These are phyloP conservation scores for Albula goreensis DNA, from an alignment of 2,113 vertebrate species.

Conservation along the genomic window DNA sequence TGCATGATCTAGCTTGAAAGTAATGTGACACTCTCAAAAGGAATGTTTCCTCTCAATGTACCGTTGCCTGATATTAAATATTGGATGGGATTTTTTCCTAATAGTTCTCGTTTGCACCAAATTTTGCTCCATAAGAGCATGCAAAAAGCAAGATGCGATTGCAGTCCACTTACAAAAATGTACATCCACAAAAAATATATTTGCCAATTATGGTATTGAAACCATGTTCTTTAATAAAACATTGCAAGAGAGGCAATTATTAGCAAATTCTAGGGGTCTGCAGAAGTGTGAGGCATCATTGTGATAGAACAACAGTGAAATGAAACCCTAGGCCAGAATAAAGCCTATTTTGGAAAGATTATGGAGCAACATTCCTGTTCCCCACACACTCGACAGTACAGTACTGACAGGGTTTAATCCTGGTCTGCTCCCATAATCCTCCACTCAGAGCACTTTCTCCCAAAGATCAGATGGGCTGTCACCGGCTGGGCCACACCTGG, in stretches of 20 bases:
- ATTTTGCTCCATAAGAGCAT: no score
- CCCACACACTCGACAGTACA: neutral
- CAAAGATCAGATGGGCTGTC: conserved; percentile 2
- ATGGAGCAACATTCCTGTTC: neutral
- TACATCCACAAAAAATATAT: no score
- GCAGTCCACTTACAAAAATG: no score
- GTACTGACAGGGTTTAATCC: neutral
- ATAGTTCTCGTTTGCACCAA: neutral
- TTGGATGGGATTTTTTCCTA: neutral
- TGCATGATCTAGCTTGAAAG: neutral
- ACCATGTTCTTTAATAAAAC: neutral
- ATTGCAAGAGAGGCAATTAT: neutral
- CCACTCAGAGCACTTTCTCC: neutral
- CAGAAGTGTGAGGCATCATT: neutral
- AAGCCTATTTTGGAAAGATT: neutral
- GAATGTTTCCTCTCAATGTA: neutral
- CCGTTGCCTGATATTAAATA: neutral
- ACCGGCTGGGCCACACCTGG: neutral
- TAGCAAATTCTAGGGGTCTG: neutral
- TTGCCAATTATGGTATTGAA: no score
- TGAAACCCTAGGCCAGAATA: neutral
- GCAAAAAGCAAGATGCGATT: no score
- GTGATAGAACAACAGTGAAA: neutral
- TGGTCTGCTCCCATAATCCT: conserved; percentile 2
- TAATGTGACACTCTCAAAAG: neutral